A percentile compares a stretch with the other conserved stretches of the same genome.
These are phyloP conservation scores for Aphidius gifuensis DNA, from an alignment of 1,140 invertebrate species.

Conservation along the genomic window DNA sequence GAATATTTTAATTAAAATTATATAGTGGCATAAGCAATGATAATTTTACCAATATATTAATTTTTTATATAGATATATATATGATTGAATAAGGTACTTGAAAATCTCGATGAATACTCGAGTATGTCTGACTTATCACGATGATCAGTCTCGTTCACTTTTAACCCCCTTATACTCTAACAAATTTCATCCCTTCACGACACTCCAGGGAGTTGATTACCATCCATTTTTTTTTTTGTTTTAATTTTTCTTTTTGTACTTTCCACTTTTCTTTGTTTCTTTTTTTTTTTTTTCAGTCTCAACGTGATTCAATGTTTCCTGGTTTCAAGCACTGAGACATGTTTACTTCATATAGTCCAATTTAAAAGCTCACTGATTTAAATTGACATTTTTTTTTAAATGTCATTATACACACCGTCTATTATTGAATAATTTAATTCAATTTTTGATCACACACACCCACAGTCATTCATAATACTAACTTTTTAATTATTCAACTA, in stretches of 20 bases:
- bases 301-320: slow-evolving; percentile 18
- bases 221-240: slow-evolving; percentile 6
- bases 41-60: too few relatives aligned
- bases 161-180: slow-evolving; percentile 10
- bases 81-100: too few relatives aligned
- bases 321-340: slow-evolving; percentile 6
- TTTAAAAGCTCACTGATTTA: background rate
- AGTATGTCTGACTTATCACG: slow-evolving; percentile 18
- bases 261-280: background rate
- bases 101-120: slow-evolving; percentile 11
- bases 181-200: background rate
- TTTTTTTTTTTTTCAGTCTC: background rate
- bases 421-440: background rate
- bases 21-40: too few relatives aligned
- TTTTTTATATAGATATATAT: too few relatives aligned
- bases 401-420: too few relatives aligned
- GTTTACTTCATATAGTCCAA: slow-evolving; percentile 9
- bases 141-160: slow-evolving; percentile 18
- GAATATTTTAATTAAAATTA: too few relatives aligned
- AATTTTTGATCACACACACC: background rate
- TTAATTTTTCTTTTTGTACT: background rate
- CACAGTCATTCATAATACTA: too few relatives aligned
- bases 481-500: too few relatives aligned
- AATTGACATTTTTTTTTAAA: background rate
- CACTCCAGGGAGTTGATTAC: slow-evolving; percentile 10